phyloP scores from a whole-genome alignment of 2,797 vertebrate species.

The Helicolenus hilgendorfi region DNA sequence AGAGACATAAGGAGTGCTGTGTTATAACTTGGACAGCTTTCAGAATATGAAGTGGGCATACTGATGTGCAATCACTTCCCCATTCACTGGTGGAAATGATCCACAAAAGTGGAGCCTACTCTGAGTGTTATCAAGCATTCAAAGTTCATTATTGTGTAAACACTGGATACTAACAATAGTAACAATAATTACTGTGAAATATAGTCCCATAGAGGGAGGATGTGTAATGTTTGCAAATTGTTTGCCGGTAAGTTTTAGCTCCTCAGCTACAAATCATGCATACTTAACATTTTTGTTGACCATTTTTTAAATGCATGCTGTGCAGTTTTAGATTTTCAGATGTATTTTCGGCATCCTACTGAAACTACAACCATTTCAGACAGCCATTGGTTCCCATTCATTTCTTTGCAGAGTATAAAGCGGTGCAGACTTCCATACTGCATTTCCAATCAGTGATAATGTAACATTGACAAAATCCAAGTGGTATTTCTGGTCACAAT shows the following conservation, averaged over 20 bases:
- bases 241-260: background rate
- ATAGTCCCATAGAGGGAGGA: background rate
- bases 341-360: background rate
- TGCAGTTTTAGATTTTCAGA: background rate
- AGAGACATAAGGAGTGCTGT: slow-evolving; percentile 64
- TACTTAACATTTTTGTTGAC: background rate
- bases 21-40: slow-evolving; percentile 76
- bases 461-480: background rate
- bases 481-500: background rate
- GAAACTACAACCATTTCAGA: background rate
- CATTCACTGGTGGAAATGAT: slow-evolving; percentile 62
- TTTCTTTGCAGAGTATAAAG: background rate
- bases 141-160: slow-evolving; percentile 43
- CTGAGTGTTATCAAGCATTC: slow-evolving; percentile 50
- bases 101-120: slow-evolving; percentile 42
- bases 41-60: slow-evolving; percentile 69
- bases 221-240: background rate
- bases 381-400: background rate
- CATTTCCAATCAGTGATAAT: background rate
- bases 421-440: background rate
- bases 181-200: background rate
- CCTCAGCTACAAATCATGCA: background rate
- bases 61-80: slow-evolving; percentile 76
- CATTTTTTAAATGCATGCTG: background rate
- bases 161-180: slow-evolving; percentile 6